A percentile compares a stretch with the other conserved stretches of the same genome.
Conservation (phyloP, 1,140 invertebrate species). For the Eulimnadia texana region DNA sequence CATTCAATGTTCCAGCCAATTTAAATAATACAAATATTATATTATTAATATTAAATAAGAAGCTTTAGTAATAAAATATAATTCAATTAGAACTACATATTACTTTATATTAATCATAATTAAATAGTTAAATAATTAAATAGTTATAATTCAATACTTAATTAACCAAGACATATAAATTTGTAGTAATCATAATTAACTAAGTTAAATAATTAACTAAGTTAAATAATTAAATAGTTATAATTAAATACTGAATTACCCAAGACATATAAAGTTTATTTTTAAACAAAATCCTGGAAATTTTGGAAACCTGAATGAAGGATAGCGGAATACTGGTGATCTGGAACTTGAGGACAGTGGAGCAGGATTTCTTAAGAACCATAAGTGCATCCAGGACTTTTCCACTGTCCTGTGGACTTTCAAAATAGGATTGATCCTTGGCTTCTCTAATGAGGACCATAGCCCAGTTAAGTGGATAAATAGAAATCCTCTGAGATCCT, state of each 20-base stretch:
- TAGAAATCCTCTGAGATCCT: not conserved
- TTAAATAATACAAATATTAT: not conserved
- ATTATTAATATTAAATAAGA: no score
- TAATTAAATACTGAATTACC: no score
- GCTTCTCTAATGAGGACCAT: constrained; percentile 3
- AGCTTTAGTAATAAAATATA: no score
- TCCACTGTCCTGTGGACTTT: not conserved
- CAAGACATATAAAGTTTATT: no score
- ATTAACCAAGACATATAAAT: not conserved
- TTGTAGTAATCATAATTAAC: not conserved
- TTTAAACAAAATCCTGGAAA: no score
- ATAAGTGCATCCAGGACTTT: constrained; percentile 2
- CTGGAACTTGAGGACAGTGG: constrained; percentile 5
- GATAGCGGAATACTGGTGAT: constrained; percentile 11
- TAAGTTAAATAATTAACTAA: not conserved
- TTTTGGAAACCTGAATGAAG: constrained; percentile 13
- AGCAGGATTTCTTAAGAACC: constrained; percentile 10
- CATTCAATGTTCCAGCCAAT: constrained; percentile 8
- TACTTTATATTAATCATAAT: no score
- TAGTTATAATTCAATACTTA: not conserved
- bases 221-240: not conserved
- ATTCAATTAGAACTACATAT: no score
- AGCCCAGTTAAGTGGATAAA: constrained; percentile 1
- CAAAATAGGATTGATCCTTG: not conserved
- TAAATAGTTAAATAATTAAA: constrained; percentile 7